Evolutionary conservation across 2,888 invertebrate species (phyloP), one percentile per base, ranked within the genome.

Genomic region (Sympetrum striolatum): DNA sequence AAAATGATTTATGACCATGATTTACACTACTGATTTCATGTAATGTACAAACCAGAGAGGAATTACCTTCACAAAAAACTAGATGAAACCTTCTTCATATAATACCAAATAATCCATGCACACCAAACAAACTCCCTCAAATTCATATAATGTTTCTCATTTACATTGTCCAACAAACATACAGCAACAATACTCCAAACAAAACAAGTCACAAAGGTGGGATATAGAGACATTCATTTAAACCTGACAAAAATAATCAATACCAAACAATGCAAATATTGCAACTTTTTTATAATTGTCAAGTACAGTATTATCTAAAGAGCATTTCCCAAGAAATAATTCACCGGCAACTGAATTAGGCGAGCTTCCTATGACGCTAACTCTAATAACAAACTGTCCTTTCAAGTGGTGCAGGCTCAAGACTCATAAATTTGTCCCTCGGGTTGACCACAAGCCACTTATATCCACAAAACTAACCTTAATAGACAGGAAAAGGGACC

Each of bases 21-120:
- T 86, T 86, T 86, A 86, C 86, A 64, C 86, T 86, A 86, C 60
- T 86, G 60, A 86, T 86, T 86, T 60, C 86, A 86, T 60, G 60
- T 60, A 86, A 86, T 86, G 86, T 86, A 86, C 86, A 86, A 86
- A 86, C 86, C 86, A 86, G 86, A 86, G 86, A 60, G 86, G 37
- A 86, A 86, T 86, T 37, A 25, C n/a, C n/a, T 86, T 48, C 37
- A 37, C 60, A 44, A 81, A 60, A 86, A 86, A 86, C 86, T 60
- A 86, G 31, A 60, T 60, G 60, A 86, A 60, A 86, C 86, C 58
- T 35, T 86, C 60, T 60, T 60, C 86, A 64, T 60, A 60, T 64
- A 53, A 53, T 86, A 86, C 60, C 60, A 58, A 86, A 86, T 64
- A 86, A 86, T 86, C 82, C 86, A 86, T 64, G 37, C 86, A 86